A percentile compares a stretch with the other conserved stretches of the same genome.
phyloP scores from a whole-genome alignment of 1,140 invertebrate genomes.

The Dendroctonus ponderosae region DNA sequence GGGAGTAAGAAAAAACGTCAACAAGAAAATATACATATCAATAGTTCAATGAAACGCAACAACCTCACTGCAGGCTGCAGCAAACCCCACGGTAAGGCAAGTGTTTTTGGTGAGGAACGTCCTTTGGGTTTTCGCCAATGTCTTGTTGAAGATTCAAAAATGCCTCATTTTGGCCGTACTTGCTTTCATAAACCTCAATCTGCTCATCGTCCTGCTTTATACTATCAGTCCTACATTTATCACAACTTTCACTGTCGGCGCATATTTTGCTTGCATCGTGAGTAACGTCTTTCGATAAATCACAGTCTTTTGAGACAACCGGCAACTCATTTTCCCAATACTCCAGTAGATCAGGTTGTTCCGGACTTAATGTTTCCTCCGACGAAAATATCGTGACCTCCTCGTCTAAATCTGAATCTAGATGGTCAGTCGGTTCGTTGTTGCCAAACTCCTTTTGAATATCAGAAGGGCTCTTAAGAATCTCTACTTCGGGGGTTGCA shows the following conservation, averaged over 20 bases:
- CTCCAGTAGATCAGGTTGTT: slow-evolving; percentile 39
- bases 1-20: slow-evolving; percentile 11
- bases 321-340: slow-evolving; percentile 42
- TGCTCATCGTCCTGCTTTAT: slow-evolving; percentile 40
- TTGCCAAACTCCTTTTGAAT: slow-evolving; percentile 42
- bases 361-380: slow-evolving; percentile 2
- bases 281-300: slow-evolving; percentile 15
- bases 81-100: slow-evolving; percentile 47
- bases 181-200: slow-evolving; percentile 45
- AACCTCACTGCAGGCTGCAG: slow-evolving; percentile 47
- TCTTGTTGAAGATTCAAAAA: slow-evolving; percentile 42
- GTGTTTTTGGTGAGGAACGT: slow-evolving; percentile 30
- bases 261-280: slow-evolving; percentile 6
- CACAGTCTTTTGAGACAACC: slow-evolving; percentile 20
- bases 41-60: slow-evolving; percentile 7
- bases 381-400: slow-evolving; percentile 36
- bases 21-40: slow-evolving; percentile 18
- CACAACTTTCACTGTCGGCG: slow-evolving; percentile 12
- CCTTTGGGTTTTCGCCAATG: slow-evolving; percentile 18
- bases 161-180: slow-evolving; percentile 47
- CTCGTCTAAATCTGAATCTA: slow-evolving; percentile 25
- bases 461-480: slow-evolving; percentile 46
- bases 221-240: slow-evolving; percentile 17
- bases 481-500: slow-evolving; percentile 47
- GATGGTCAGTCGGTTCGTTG: not conserved